Conservation (phyloP, 2,113 vertebrate species). For the Thinocorus orbignyianus region DNA sequence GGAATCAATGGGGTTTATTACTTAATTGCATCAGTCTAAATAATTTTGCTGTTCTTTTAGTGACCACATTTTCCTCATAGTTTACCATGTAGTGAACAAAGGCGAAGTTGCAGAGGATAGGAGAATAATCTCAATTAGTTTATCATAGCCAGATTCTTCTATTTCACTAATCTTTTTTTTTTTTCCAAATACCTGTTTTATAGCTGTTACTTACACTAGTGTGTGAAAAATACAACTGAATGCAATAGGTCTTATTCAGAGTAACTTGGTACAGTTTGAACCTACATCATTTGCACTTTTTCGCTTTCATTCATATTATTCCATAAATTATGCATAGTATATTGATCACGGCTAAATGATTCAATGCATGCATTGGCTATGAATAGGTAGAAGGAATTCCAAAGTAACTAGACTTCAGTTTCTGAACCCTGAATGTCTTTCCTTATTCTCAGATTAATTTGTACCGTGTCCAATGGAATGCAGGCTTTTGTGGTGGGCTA, state of each 20-base stretch:
- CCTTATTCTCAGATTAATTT: background rate
- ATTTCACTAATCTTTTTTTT: background rate
- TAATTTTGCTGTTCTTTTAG: background rate
- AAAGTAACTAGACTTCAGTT: background rate
- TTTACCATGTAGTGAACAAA: background rate
- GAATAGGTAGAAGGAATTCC: background rate
- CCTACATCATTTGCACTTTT: background rate
- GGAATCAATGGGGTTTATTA: background rate
- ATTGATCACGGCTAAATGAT: background rate
- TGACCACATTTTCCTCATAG: background rate
- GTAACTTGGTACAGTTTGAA: background rate
- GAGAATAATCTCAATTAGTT: background rate
- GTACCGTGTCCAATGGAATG: background rate
- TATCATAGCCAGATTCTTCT: background rate
- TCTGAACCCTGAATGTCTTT: background rate
- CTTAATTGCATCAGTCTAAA: background rate
- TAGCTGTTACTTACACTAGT: background rate
- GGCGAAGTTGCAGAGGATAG: background rate
- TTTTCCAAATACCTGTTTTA: background rate
- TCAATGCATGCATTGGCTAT: background rate
- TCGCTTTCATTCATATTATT: background rate
- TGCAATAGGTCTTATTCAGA: background rate
- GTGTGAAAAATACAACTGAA: background rate
- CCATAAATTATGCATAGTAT: background rate
- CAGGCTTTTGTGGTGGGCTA: background rate